A percentile compares a stretch with the other conserved stretches of the same genome.
These are phyloP conservation scores for Serripes groenlandicus DNA, from an alignment of 2,888 invertebrate genomes.

Conservation along the genomic window DNA sequence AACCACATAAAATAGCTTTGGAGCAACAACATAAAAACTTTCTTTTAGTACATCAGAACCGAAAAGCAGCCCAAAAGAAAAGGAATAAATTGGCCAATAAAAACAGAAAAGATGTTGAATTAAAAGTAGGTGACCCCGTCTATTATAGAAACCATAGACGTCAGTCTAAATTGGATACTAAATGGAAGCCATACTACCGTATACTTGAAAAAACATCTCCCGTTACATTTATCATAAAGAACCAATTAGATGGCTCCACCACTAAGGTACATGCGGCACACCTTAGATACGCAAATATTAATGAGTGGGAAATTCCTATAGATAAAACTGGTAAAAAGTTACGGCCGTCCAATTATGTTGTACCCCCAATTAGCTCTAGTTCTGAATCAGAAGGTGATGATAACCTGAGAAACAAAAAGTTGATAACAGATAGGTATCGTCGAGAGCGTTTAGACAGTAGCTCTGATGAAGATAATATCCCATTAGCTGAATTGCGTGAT, in stretches of 20 bases:
- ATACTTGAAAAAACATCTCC: conserved; percentile 53
- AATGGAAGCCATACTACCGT: conserved; percentile 56
- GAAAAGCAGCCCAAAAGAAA: conserved; percentile 39
- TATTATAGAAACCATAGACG: conserved; percentile 48
- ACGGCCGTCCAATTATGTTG: neutral
- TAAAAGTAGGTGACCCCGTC: conserved; percentile 58
- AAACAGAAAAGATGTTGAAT: conserved; percentile 35
- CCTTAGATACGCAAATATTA: conserved; percentile 29
- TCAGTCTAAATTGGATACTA: conserved; percentile 49
- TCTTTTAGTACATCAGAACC: conserved; percentile 24
- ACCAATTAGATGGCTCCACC: conserved; percentile 35
- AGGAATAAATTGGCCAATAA: conserved; percentile 47
- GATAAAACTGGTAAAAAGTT: neutral
- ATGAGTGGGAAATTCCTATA: conserved; percentile 22
- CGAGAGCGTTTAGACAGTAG: neutral
- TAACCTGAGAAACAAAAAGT: neutral
- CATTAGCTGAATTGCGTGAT: too few relatives aligned
- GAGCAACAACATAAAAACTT: conserved; percentile 60
- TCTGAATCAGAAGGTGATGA: neutral
- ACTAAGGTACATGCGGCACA: conserved; percentile 41
- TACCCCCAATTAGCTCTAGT: neutral
- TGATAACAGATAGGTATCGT: neutral
- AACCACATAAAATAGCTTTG: conserved; percentile 52
- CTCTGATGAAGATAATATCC: too few relatives aligned
- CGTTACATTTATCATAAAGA: conserved; percentile 43